Base-by-base conservation (phyloP, 1,140 invertebrate species). In the Hydropsyche tenuis region DNA sequence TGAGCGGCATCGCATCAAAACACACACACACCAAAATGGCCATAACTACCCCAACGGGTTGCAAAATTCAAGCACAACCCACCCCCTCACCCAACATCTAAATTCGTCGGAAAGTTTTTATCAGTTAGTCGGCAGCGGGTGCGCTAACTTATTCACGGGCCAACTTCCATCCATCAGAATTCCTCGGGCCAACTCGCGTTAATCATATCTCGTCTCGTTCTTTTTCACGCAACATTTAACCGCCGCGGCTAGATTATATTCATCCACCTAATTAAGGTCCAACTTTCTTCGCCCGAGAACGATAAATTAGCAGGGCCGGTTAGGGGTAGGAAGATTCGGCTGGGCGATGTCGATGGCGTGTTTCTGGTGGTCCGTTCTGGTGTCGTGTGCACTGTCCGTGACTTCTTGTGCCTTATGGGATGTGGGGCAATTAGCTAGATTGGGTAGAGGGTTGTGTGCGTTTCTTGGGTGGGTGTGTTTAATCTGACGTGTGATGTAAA, bases 211-310 rank as follows among this genome's bases (percentile, higher is more conserved):
- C 66, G 43, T 69, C 66, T 69, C 66, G 18, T 53, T 51, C 66
- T 53, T 69, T 69, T 69, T 69, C 66, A 69, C 66, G 66, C 66
- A 69, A 69, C 66, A 69, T 69, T 69, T 69, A 37, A 69, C 45
- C 66, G 45, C 51, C 22, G n/a, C 62, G 62, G n/a, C 27, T 69
- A 69, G 66, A 69, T 69, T 69, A 69, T 69, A 69, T 69, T 69
- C 66, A 27, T 69, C 66, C 66, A 69, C 66, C 66, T 69, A 69
- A 69, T 69, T 69, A 69, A 69, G 30, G 48, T 20, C 27, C 30
- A 69, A 69, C 66, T 69, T 69, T 69, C 66, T 9, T 37, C n/a
- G n/a, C n/a, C 46, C 30, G 43, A 51, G 66, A 48, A 69, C 66
- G 45, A 69, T 66, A 66, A 66, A 66, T 69, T 69, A 69, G 45